A percentile compares a stretch with the other conserved stretches of the same genome.
phyloP scores from a whole-genome alignment of 2,888 invertebrate species.

The Fragum sueziense region DNA sequence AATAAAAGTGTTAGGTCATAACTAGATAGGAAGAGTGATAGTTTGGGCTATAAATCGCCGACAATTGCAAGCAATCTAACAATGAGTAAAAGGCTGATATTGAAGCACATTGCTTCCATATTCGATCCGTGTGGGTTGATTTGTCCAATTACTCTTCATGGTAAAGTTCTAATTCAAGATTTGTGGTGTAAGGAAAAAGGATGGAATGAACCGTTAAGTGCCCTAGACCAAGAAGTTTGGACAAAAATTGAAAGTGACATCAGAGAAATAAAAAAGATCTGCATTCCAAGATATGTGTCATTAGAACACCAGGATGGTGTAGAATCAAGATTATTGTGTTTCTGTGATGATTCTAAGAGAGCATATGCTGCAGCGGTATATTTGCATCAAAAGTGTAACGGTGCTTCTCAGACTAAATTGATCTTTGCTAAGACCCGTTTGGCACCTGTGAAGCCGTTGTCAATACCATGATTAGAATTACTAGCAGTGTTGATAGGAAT shows the following conservation, averaged over 20 bases:
- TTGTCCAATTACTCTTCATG: background rate
- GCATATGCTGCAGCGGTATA: constrained; percentile 29
- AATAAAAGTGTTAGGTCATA: constrained; percentile 28
- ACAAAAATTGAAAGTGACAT: background rate
- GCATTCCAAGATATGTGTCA: background rate
- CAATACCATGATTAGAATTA: too few relatives aligned
- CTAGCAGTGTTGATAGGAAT: too few relatives aligned
- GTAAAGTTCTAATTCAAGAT: constrained; percentile 28
- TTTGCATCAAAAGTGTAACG: constrained; percentile 19
- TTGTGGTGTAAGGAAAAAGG: constrained; percentile 15
- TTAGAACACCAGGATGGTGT: background rate
- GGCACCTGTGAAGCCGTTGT: too few relatives aligned
- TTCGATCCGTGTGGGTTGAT: constrained; percentile 28
- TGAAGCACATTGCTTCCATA: constrained; percentile 15
- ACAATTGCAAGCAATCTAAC: background rate
- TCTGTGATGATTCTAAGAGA: constrained; percentile 26
- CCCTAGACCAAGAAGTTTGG: background rate
- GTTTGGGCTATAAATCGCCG: constrained; percentile 3
- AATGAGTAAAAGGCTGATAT: constrained; percentile 12
- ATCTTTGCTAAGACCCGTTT: too few relatives aligned
- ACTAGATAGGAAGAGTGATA: constrained; percentile 24
- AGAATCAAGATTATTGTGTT: constrained; percentile 4
- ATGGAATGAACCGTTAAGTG: constrained; percentile 10
- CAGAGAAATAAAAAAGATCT: background rate
- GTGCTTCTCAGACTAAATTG: constrained; percentile 4